Evolutionary conservation across 1,140 invertebrate species (phyloP).

Genomic region (Tyrophagus putrescentiae): DNA sequence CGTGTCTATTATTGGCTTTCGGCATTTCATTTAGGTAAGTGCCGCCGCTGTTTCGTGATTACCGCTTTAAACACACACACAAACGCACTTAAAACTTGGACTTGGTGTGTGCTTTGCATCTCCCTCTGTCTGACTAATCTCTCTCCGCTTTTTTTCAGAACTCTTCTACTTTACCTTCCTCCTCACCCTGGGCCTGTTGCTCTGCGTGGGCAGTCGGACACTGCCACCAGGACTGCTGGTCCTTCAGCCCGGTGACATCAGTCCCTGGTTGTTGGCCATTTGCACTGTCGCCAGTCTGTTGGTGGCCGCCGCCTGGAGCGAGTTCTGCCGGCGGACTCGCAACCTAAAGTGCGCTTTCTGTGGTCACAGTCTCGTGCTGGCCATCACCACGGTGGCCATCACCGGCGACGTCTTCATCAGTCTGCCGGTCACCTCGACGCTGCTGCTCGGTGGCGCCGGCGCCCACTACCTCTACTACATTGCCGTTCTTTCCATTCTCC

Average conservation of each 20-base stretch:
- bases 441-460: background rate
- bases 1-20: conserved; percentile 11
- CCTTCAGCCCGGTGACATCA: too few relatives aligned
- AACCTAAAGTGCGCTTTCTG: background rate
- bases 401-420: background rate
- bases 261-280: background rate
- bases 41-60: too few relatives aligned
- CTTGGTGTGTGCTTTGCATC: background rate
- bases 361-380: background rate
- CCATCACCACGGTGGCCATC: background rate
- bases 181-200: background rate
- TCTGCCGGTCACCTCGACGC: background rate
- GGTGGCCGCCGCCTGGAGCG: background rate
- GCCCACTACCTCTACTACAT: background rate
- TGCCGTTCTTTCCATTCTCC: background rate
- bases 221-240: background rate
- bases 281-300: conserved; percentile 2
- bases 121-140: background rate
- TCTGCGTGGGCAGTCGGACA: background rate
- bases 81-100: too few relatives aligned
- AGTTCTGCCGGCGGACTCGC: background rate
- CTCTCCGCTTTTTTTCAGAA: conserved; percentile 10
- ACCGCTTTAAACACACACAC: too few relatives aligned
- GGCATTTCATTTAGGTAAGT: conserved; percentile 15
- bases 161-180: conserved; percentile 12